A percentile compares a stretch with the other conserved stretches of the same genome.
Evolutionary conservation across 1,140 invertebrate species (phyloP).

Genomic region (Sminthurides bifidus): DNA sequence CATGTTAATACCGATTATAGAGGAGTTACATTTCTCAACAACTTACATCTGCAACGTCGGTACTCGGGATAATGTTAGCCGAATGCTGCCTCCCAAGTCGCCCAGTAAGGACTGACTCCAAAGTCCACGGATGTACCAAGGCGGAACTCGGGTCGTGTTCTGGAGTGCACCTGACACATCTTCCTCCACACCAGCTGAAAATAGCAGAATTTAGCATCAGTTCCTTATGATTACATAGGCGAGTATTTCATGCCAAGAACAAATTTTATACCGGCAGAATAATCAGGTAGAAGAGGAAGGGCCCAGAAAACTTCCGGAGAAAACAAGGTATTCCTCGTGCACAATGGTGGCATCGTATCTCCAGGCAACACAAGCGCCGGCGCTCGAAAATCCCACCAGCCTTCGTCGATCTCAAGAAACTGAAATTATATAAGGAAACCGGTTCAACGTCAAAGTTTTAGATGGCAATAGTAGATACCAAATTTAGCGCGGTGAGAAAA

Average conservation of each 20-base stretch:
- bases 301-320: conserved; percentile 35
- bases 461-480: neutral
- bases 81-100: conserved; percentile 33
- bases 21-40: too few species aligned
- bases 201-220: neutral
- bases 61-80: conserved; percentile 32
- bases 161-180: conserved; percentile 12
- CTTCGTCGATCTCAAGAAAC: conserved; percentile 35
- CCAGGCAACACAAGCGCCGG: conserved; percentile 34
- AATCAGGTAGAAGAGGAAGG: conserved; percentile 33
- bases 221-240: neutral
- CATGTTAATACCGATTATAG: too few species aligned
- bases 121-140: conserved; percentile 32
- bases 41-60: conserved; percentile 33
- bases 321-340: conserved; percentile 34
- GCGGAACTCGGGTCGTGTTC: conserved; percentile 26
- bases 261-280: conserved; percentile 20
- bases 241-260: neutral
- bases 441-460: neutral
- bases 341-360: conserved; percentile 33
- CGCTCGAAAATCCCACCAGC: conserved; percentile 33
- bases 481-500: neutral
- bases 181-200: conserved; percentile 7
- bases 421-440: conserved; percentile 15
- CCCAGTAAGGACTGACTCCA: conserved; percentile 35